Conservation (phyloP, 1,140 invertebrate species). For the Lepidurus packardi region DNA sequence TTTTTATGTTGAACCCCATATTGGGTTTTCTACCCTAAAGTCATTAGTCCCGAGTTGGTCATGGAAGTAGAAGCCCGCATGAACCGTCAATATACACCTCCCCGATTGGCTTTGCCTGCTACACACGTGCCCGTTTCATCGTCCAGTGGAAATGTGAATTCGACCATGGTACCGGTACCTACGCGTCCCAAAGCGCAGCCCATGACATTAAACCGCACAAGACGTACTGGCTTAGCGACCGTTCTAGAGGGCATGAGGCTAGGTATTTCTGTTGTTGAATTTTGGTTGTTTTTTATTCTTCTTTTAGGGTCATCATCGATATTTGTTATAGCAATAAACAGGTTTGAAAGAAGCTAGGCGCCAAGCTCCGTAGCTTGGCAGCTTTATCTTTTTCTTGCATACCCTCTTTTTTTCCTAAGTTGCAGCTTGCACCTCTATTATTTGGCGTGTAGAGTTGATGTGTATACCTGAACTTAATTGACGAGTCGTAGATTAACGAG, state of each 20-base stretch:
- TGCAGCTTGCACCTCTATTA: neutral
- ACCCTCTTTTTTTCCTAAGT: neutral
- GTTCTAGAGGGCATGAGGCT: constrained; percentile 33
- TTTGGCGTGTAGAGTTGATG: neutral
- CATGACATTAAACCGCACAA: constrained; percentile 34
- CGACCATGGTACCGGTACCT: constrained; percentile 35
- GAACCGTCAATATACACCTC: constrained; percentile 70
- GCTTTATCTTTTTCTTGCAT: neutral
- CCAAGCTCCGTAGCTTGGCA: neutral
- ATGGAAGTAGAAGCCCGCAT: constrained; percentile 82
- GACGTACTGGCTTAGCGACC: constrained; percentile 34
- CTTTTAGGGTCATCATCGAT: neutral
- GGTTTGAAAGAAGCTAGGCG: neutral
- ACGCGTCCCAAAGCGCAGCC: constrained; percentile 34
- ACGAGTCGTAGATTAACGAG: neutral
- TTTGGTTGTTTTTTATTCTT: neutral
- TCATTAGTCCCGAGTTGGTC: constrained; percentile 76
- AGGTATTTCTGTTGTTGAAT: constrained; percentile 24
- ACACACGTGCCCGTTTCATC: neutral
- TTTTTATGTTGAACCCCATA: constrained; percentile 26
- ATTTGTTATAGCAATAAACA: too few species aligned
- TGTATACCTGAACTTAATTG: too few species aligned
- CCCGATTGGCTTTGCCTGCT: constrained; percentile 48
- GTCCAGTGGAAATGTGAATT: constrained; percentile 14
- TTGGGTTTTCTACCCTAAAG: constrained; percentile 46